Percentiles rank a stretch among this genome's conserved stretches.
These are phyloP conservation scores for Cacoxenus indagator DNA, from an alignment of 2,888 invertebrate species.

Conservation along the genomic window DNA sequence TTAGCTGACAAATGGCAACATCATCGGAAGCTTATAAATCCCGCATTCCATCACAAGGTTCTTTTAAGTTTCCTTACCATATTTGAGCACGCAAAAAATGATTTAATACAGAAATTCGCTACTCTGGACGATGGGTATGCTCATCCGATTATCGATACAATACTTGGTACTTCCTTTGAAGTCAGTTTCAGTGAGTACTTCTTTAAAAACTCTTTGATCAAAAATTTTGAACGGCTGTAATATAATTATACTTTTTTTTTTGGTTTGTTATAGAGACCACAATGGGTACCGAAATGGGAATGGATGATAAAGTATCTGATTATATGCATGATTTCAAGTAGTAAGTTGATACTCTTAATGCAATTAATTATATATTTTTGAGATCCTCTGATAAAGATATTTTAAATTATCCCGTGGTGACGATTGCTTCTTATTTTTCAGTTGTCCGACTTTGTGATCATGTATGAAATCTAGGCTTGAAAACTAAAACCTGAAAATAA, in stretches of 20 bases:
- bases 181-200: background rate
- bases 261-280: constrained; percentile 1
- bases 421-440: background rate
- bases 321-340: background rate
- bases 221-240: background rate
- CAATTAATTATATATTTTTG: background rate
- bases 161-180: background rate
- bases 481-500: too few relatives aligned
- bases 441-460: too few relatives aligned
- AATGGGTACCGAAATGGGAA: background rate
- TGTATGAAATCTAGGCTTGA: too few relatives aligned
- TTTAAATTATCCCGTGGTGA: background rate
- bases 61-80: background rate
- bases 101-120: background rate
- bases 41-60: constrained; percentile 13
- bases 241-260: background rate
- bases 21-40: constrained; percentile 11
- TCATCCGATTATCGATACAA: background rate
- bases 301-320: background rate
- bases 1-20: background rate
- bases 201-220: background rate
- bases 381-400: background rate
- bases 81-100: background rate
- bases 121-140: background rate
- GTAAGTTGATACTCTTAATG: background rate